Evolutionary conservation across 2,113 vertebrate genomes (phyloP), one percentile per base, ranked within the genome.

Genomic region (Tylochromis polylepis): DNA sequence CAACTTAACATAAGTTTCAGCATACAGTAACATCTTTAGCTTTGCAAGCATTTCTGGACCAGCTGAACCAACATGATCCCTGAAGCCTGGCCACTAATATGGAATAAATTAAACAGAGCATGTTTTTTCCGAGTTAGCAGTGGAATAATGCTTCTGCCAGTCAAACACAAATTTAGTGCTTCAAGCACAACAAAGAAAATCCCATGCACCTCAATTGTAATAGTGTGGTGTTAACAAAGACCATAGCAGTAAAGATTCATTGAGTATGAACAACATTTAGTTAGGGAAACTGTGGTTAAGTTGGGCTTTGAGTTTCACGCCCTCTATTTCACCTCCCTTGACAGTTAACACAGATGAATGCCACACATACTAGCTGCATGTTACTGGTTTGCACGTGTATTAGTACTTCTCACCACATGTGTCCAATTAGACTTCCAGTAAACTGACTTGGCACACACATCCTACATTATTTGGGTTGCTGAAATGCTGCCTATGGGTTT

Each of bases 401-500:
- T 85, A 90, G 82, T 56, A 34, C 27, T 51, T 51, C 87, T 78
- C 57, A 51, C 49, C 94, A 95, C 88, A 86, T 93, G 93, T 85
- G 84, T 95, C 87, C 89, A 92, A 94, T 95, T 91, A 91, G 60
- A 90, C 57, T 85, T 87, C 87, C 87, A 89, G 85, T 88, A 87
- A 92, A 90, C 82, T 60, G 75, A 84, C 90, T 70, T 92, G 91
- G 90, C 89, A 62, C 70, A 84, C 87, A 80, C 70, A 75, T 83
- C 77, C 83, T 16, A 83, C 82, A 88, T 93, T 55, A 85, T 93
- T 95, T 86, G 82, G 57, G 85, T 55, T 83, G 86, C 90, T 94
- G 87, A 89, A 88, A 85, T 78, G 85, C 75, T 80, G 85, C 93
- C 88, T 87, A 88, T 91, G 90, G 89, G n/a, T 92, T 80, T 90